A percentile compares a stretch with the other conserved stretches of the same genome.
phyloP scores from a whole-genome alignment of 2,113 vertebrate genomes.

The Malurus alboscapulatus region DNA sequence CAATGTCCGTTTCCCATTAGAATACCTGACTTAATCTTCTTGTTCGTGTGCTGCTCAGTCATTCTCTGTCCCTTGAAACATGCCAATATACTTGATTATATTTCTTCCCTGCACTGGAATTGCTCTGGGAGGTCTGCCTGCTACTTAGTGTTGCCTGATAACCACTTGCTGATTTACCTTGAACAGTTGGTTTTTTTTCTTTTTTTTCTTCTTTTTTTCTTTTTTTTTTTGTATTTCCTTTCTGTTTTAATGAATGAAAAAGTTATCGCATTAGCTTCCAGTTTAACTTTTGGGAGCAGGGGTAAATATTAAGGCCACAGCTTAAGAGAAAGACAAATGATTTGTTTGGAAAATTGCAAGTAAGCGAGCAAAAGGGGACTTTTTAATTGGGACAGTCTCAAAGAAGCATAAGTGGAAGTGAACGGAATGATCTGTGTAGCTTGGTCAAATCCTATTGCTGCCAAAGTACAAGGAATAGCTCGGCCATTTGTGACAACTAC shows the following conservation, averaged over 20 bases:
- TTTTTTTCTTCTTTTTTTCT: not conserved
- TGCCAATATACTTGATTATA: not conserved
- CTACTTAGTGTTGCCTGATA: not conserved
- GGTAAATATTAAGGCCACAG: not conserved
- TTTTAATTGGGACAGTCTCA: not conserved
- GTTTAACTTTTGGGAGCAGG: not conserved
- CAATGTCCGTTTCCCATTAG: not conserved
- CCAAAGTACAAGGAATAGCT: not conserved
- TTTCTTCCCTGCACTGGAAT: not conserved
- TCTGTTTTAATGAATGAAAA: not conserved
- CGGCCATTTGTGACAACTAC: not conserved
- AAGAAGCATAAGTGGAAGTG: not conserved
- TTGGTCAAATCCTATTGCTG: not conserved
- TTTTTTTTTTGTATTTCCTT: not conserved
- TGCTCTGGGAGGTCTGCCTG: not conserved
- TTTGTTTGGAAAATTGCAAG: not conserved
- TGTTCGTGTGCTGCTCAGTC: not conserved
- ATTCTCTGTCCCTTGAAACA: not conserved
- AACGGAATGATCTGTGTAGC: not conserved
- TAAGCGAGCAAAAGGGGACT: not conserved
- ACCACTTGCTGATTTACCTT: conserved; percentile 2
- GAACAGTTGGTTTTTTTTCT: not conserved
- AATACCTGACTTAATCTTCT: not conserved
- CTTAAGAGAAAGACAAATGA: not conserved
- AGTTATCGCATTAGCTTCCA: not conserved